Evolutionary conservation across 2,797 vertebrate genomes (phyloP).

Genomic region (Poecilia picta): DNA sequence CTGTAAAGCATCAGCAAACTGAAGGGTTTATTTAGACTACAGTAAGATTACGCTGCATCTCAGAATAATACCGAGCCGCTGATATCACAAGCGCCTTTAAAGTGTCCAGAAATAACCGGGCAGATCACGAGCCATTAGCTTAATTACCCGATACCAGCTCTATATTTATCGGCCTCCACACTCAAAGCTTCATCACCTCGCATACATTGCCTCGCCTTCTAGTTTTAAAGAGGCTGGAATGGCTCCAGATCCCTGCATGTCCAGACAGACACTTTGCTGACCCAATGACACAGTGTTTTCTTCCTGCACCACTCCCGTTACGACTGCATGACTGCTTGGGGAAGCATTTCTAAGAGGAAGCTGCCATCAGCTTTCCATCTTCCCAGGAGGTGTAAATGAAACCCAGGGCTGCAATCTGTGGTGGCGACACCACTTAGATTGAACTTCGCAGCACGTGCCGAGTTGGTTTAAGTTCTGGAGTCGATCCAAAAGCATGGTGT

Average conservation of each 20-base stretch:
- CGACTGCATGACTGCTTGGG: conserved; percentile 31
- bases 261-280: conserved; percentile 64
- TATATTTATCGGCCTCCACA: conserved; percentile 53
- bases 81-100: conserved; percentile 63
- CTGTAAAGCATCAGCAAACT: conserved; percentile 47
- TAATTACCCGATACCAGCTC: conserved; percentile 54
- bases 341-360: conserved; percentile 40
- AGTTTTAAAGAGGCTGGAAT: conserved; percentile 58
- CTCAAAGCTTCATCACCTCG: conserved; percentile 52
- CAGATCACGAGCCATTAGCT: conserved; percentile 53
- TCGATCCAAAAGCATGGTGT: conserved; percentile 53
- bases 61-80: conserved; percentile 76
- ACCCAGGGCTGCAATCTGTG: conserved; percentile 43
- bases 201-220: conserved; percentile 21
- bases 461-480: conserved; percentile 35
- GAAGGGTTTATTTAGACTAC: conserved; percentile 60
- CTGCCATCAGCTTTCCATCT: conserved; percentile 40
- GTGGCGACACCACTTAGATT: conserved; percentile 32
- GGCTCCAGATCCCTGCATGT: conserved; percentile 55
- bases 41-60: conserved; percentile 50
- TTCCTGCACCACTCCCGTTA: conserved; percentile 29
- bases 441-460: conserved; percentile 43
- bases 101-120: conserved; percentile 67
- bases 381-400: conserved; percentile 63
- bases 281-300: conserved; percentile 64